Base-by-base conservation (phyloP, 2,888 invertebrate species). In the Cheilosia vernalis region DNA sequence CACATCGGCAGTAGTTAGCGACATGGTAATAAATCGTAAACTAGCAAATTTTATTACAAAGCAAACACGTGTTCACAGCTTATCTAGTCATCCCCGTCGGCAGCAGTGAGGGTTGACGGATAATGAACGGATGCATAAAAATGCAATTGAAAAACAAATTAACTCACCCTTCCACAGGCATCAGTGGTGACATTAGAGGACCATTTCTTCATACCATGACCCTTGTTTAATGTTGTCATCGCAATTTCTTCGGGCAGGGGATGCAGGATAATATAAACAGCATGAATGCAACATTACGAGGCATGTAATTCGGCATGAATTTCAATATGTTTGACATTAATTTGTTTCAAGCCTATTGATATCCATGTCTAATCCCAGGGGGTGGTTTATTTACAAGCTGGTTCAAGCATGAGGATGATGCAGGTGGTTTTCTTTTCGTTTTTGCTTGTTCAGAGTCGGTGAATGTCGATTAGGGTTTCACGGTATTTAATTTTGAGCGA, bases 41-140 rank as follows among this genome's bases (percentile, higher is more conserved):
- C 81, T 88, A 82, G 84, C 79, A 85, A 88, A 88, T 88, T 88
- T 91, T 90, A 91, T 91, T 91, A 88, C 88, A 89, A 90, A 89
- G 87, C 89, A 90, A 91, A 89, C 91, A 91, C 91, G 91, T 91
- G 91, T 91, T 91, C 90, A 87, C 90, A 89, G 90, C 90, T 89
- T 87, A 88, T 87, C 88, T 21, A 60, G 58, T 44, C 64, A 58
- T 63, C 44, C 47, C 47, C 42, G 56, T 17, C 27, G 30, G 58
- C 17, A n/a, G 1, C 24, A 21, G 47, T 44, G 56, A 30, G 64
- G 70, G 70, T 76, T 70, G 70, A 74, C 64, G 64, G 55, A 61
- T 72, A 80, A 76, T 49, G 27, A 70, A 49, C 55, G 70, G 76
- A 81, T 76, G 51, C 69, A 73, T 79, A 69, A 84, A 70, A 76